These are phyloP conservation scores for Festucalex cinctus DNA, from an alignment of 2,113 vertebrate genomes.

Conservation along the genomic window DNA sequence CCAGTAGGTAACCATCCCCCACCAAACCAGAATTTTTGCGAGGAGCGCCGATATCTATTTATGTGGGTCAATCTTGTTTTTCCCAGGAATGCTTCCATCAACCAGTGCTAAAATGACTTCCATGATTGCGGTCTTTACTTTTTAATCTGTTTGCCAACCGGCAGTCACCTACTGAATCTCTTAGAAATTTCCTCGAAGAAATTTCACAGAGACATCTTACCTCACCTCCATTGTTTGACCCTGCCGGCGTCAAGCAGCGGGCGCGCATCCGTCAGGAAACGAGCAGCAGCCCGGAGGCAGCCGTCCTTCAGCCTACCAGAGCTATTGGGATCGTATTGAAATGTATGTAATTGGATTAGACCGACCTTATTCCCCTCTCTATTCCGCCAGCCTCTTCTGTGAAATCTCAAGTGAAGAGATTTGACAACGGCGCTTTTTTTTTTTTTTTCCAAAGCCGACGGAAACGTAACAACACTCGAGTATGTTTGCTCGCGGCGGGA, in stretches of 20 bases:
- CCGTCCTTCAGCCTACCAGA: conserved; percentile 42
- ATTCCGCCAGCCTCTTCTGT: conserved; percentile 53
- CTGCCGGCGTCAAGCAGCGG: conserved; percentile 10
- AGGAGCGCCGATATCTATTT: conserved; percentile 5
- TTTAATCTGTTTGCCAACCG: not conserved
- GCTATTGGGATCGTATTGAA: conserved; percentile 57
- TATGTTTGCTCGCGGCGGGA: conserved; percentile 34
- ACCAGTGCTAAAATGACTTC: not conserved
- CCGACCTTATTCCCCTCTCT: conserved; percentile 54
- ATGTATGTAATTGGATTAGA: conserved; percentile 67
- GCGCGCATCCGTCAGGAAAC: conserved; percentile 30
- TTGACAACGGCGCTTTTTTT: conserved; percentile 45
- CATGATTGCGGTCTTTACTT: not conserved
- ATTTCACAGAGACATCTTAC: conserved; percentile 3
- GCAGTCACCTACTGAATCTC: not conserved
- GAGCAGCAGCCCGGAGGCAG: conserved; percentile 39
- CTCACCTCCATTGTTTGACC: conserved; percentile 16
- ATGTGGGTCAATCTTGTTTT: conserved; percentile 25
- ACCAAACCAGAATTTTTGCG: not conserved
- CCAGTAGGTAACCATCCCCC: not conserved
- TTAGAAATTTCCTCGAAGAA: conserved; percentile 15
- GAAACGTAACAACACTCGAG: conserved; percentile 47
- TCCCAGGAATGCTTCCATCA: not conserved
- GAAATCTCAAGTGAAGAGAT: conserved; percentile 59
- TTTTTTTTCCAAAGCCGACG: conserved; percentile 46